Evolutionary conservation across 2,797 vertebrate genomes (phyloP).

Genomic region (Chelonia mydas): DNA sequence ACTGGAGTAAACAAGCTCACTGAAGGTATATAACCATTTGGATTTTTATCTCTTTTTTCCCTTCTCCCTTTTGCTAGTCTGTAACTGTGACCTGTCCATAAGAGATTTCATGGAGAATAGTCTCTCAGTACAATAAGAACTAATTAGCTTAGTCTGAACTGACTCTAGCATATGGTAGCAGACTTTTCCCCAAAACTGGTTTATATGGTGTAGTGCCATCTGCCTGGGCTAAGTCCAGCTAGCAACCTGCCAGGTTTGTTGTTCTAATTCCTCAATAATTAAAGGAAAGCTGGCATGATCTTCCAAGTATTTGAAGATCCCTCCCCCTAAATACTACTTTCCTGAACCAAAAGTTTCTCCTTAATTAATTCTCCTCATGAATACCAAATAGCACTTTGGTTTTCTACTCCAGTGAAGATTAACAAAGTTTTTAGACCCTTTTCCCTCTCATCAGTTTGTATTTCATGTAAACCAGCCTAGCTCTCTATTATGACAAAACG

Average conservation of each 20-base stretch:
- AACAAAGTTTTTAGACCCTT: background rate
- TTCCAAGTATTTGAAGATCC: conserved; percentile 5
- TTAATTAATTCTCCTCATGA: conserved; percentile 11
- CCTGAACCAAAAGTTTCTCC: background rate
- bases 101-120: conserved; percentile 42
- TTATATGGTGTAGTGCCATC: conserved; percentile 26
- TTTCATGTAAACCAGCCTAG: background rate
- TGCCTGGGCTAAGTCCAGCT: conserved; percentile 31
- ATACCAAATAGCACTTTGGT: background rate
- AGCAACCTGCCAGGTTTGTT: conserved; percentile 50
- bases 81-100: background rate
- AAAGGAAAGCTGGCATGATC: conserved; percentile 19
- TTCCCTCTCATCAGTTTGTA: background rate
- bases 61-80: background rate
- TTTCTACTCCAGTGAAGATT: background rate
- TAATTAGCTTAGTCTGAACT: conserved; percentile 59
- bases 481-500: background rate
- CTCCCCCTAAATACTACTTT: background rate
- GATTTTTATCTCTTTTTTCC: conserved; percentile 9
- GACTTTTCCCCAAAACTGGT: conserved; percentile 33
- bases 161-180: conserved; percentile 57
- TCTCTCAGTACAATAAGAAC: conserved; percentile 11
- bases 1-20: conserved; percentile 10
- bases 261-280: conserved; percentile 35
- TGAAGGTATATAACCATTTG: background rate